A percentile compares a stretch with the other conserved stretches of the same genome.
Conservation (phyloP, 2,113 vertebrate genomes). For the Corydoras maculifer region DNA sequence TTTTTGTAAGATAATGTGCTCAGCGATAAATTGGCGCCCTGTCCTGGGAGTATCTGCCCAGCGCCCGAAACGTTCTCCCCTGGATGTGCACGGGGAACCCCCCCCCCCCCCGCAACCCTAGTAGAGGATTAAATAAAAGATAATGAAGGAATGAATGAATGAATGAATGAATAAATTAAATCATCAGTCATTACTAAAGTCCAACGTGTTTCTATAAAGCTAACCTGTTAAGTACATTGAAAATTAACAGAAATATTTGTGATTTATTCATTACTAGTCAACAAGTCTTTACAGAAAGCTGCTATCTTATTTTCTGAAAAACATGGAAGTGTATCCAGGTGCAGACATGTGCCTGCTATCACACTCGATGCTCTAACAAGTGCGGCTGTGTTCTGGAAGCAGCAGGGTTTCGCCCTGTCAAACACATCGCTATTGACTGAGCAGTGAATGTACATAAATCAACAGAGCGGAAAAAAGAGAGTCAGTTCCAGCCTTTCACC, state of each 20-base stretch:
- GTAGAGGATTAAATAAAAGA: too few species aligned
- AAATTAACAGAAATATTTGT: neutral
- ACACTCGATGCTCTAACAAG: conserved; percentile 17
- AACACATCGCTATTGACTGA: conserved; percentile 10
- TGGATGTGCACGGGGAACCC: too few species aligned
- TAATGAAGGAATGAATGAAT: too few species aligned
- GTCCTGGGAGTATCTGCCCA: too few species aligned
- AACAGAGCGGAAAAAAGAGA: neutral
- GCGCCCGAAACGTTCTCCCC: too few species aligned
- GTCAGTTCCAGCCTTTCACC: neutral
- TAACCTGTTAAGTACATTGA: neutral
- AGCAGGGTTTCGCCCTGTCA: conserved; percentile 17
- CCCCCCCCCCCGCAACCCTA: too few species aligned
- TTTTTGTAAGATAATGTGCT: too few species aligned
- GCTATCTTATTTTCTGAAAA: conserved; percentile 6
- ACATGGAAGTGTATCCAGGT: conserved; percentile 14
- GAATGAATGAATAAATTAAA: too few species aligned
- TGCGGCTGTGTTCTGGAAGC: conserved; percentile 9
- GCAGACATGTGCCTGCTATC: conserved; percentile 17
- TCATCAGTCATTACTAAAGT: too few species aligned
- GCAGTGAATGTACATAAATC: neutral
- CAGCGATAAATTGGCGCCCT: too few species aligned
- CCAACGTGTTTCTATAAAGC: too few species aligned
- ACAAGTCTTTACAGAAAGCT: neutral
- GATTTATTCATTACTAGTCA: neutral